These are phyloP conservation scores for Aleiodes leptofemur DNA, from an alignment of 2,888 invertebrate genomes.

Conservation along the genomic window DNA sequence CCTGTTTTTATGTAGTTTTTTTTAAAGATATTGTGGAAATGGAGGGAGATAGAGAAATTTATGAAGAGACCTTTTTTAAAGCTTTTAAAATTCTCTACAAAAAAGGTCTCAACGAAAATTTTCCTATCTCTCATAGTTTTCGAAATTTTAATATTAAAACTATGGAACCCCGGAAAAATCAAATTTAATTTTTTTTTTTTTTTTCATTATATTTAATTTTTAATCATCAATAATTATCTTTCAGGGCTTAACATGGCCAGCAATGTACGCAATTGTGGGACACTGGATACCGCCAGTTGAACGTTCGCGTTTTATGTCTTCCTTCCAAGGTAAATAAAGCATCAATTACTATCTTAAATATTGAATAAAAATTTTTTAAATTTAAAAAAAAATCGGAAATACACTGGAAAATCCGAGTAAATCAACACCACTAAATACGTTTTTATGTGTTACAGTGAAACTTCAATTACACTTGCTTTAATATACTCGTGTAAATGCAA, in stretches of 20 bases:
- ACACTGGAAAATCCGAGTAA: neutral
- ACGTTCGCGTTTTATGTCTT: conserved; percentile 85
- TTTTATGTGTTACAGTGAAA: conserved; percentile 74
- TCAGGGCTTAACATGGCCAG: conserved; percentile 84
- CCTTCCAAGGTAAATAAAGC: conserved; percentile 80
- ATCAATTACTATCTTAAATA: neutral
- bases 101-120: too few species aligned
- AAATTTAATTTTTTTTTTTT: neutral
- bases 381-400: neutral
- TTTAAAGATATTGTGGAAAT: too few species aligned
- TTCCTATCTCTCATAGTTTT: too few species aligned
- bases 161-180: neutral
- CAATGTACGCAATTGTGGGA: conserved; percentile 85
- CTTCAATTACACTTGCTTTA: conserved; percentile 67
- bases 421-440: conserved; percentile 57
- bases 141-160: neutral
- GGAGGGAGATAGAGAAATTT: neutral
- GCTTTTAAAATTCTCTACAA: too few species aligned
- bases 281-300: conserved; percentile 85
- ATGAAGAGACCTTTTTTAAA: too few species aligned
- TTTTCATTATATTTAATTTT: too few species aligned
- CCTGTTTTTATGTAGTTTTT: neutral
- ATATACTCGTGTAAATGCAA: conserved; percentile 7
- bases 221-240: conserved; percentile 25
- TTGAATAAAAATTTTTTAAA: conserved; percentile 7